Conservation (phyloP, 2,888 invertebrate genomes). For the Saturnia japonica region DNA sequence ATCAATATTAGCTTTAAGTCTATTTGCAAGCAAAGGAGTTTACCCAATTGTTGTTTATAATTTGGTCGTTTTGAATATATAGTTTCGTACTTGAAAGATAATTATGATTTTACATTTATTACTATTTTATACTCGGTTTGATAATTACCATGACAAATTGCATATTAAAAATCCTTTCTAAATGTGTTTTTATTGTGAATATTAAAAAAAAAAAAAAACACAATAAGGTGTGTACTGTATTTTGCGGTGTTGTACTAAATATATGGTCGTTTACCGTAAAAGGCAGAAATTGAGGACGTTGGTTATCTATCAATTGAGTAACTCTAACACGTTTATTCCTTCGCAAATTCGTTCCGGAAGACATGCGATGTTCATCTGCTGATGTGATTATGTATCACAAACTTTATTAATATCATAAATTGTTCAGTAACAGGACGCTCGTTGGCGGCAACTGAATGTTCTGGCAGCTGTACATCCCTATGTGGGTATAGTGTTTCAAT, state of each 20-base stretch:
- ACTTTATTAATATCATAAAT: neutral
- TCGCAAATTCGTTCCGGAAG: constrained; percentile 9
- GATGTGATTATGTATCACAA: neutral
- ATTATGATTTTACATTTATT: neutral
- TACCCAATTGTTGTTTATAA: neutral
- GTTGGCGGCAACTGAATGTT: neutral
- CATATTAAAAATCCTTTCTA: neutral
- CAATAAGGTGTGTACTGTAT: neutral
- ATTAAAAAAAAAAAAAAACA: neutral
- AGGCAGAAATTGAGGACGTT: constrained; percentile 2
- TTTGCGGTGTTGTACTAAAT: neutral
- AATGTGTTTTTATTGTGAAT: neutral
- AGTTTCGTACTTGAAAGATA: neutral
- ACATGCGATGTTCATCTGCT: constrained; percentile 4
- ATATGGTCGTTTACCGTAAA: neutral
- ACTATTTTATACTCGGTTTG: neutral
- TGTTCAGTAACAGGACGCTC: neutral
- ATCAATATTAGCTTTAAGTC: neutral
- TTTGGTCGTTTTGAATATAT: neutral
- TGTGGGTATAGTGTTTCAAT: neutral
- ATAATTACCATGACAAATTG: neutral
- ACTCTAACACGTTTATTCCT: constrained; percentile 6
- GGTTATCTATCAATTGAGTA: constrained; percentile 10
- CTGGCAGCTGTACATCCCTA: neutral
- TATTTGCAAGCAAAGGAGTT: neutral